Evolutionary conservation across 2,888 invertebrate genomes (phyloP).

Genomic region (Lissonota sp.): DNA sequence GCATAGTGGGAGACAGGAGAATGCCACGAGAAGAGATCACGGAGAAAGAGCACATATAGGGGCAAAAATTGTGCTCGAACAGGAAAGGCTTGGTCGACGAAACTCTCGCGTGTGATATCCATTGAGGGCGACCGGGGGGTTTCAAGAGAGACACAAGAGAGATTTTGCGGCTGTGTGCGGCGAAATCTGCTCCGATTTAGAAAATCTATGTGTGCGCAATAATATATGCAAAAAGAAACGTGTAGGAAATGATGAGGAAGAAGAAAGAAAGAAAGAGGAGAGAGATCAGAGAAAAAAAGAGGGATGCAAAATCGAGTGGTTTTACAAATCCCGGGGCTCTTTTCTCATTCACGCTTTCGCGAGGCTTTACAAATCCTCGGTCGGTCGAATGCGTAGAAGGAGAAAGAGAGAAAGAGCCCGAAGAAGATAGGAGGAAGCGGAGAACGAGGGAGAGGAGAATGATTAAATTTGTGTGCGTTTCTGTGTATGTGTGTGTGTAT

Average conservation of each 20-base stretch:
- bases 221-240: not conserved
- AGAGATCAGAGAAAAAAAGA: constrained; percentile 31
- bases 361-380: constrained; percentile 69
- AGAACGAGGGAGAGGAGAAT: constrained; percentile 23
- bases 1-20: constrained; percentile 7
- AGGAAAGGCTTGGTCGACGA: constrained; percentile 39
- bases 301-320: constrained; percentile 56
- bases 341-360: constrained; percentile 65
- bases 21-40: constrained; percentile 44
- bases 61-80: constrained; percentile 26
- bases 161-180: constrained; percentile 12
- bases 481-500: constrained; percentile 5
- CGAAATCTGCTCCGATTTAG: constrained; percentile 34
- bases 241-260: constrained; percentile 15
- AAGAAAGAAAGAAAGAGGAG: constrained; percentile 28
- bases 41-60: constrained; percentile 56
- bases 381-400: constrained; percentile 8
- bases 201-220: not conserved
- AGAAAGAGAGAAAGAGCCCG: constrained; percentile 8
- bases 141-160: constrained; percentile 16
- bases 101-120: constrained; percentile 40
- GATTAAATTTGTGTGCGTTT: constrained; percentile 4
- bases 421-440: not conserved
- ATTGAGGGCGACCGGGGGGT: not conserved
- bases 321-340: constrained; percentile 62